Evolutionary conservation across 2,888 invertebrate genomes (phyloP).

Genomic region (Bellardia pandia): DNA sequence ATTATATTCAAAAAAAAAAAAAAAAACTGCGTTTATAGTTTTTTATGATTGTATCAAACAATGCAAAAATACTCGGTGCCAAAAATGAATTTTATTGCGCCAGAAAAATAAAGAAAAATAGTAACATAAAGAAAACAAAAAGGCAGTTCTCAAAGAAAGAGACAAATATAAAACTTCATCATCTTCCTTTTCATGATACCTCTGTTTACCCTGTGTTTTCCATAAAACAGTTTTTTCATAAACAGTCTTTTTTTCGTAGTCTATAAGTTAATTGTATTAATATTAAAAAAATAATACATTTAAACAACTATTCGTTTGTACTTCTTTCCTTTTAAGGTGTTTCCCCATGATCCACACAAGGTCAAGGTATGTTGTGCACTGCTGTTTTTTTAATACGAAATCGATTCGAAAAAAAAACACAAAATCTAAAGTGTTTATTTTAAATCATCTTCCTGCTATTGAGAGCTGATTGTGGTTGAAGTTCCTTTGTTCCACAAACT

Average conservation of each 20-base stretch:
- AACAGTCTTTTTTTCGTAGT: neutral
- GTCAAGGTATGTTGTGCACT: constrained; percentile 54
- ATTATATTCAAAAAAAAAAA: too few species aligned
- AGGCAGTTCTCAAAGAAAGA: too few species aligned
- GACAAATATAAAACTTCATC: too few species aligned
- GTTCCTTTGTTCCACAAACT: constrained; percentile 66
- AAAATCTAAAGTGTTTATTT: constrained; percentile 46
- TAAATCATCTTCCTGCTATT: constrained; percentile 59
- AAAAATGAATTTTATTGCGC: too few species aligned
- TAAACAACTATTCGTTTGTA: neutral
- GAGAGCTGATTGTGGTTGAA: constrained; percentile 24
- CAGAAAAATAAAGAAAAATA: too few species aligned
- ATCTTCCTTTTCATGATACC: too few species aligned
- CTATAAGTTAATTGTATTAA: neutral
- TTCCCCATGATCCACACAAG: constrained; percentile 44
- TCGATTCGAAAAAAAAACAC: neutral
- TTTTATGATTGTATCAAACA: too few species aligned
- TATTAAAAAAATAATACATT: neutral
- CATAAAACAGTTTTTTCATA: too few species aligned
- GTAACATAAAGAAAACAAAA: too few species aligned
- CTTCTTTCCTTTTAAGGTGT: constrained; percentile 35
- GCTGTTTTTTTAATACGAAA: constrained; percentile 19
- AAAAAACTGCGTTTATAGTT: too few species aligned
- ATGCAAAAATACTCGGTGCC: too few species aligned
- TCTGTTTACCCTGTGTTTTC: too few species aligned